Percentiles rank a stretch among this genome's conserved stretches.
These are phyloP conservation scores for Exocentrus adspersus DNA, from an alignment of 2,888 invertebrate species.

Conservation along the genomic window DNA sequence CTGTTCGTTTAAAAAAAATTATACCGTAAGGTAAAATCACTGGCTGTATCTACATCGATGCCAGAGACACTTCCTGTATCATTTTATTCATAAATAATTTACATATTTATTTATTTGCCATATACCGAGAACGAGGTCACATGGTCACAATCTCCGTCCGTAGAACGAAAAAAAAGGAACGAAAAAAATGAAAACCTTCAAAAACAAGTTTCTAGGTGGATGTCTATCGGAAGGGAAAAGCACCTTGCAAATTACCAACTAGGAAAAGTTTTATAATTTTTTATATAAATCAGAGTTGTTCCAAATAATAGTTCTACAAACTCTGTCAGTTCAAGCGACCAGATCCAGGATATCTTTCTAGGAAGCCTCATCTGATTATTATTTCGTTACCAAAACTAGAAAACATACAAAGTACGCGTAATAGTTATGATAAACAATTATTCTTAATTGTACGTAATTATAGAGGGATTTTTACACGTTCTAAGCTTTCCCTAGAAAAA, in stretches of 20 bases:
- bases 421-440: slow-evolving; percentile 18
- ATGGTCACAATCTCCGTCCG: not conserved
- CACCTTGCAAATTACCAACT: too few species aligned
- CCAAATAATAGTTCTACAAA: slow-evolving; percentile 37
- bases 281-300: slow-evolving; percentile 30
- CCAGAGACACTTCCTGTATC: not conserved
- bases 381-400: slow-evolving; percentile 18
- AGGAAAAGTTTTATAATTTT: too few species aligned
- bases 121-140: not conserved
- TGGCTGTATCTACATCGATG: not conserved
- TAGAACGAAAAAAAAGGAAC: not conserved
- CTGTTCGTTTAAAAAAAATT: slow-evolving; percentile 5
- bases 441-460: slow-evolving; percentile 22
- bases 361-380: slow-evolving; percentile 14
- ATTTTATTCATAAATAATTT: not conserved
- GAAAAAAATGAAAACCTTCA: not conserved
- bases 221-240: too few species aligned
- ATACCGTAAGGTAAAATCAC: not conserved
- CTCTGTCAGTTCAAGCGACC: slow-evolving; percentile 25
- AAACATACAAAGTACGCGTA: too few species aligned
- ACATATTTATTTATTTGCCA: too few species aligned
- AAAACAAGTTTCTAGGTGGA: not conserved
- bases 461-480: slow-evolving; percentile 32
- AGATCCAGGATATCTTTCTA: slow-evolving; percentile 11
- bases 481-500: slow-evolving; percentile 33